Conservation (phyloP, 2,888 invertebrate genomes). For the Kryphioiulus occultus region DNA sequence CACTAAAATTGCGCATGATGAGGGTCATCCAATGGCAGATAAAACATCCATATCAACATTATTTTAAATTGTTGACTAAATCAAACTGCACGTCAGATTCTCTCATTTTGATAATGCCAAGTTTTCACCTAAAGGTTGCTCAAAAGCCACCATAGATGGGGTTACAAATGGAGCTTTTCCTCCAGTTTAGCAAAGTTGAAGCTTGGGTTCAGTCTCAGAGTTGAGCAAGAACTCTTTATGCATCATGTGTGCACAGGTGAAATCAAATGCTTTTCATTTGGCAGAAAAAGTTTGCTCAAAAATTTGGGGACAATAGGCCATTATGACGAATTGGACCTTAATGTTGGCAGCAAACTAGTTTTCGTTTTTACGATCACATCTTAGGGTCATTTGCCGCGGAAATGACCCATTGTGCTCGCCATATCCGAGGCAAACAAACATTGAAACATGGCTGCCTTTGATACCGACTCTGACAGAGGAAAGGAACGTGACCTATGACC, state of each 20-base stretch:
- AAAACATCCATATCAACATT: too few relatives aligned
- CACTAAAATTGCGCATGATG: too few relatives aligned
- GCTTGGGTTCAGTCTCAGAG: neutral
- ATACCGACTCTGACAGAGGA: neutral
- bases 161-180: too few relatives aligned
- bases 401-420: constrained; percentile 30
- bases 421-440: neutral
- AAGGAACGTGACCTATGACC: neutral
- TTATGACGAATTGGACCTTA: constrained; percentile 30
- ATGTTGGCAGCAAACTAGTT: neutral
- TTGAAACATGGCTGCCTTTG: neutral
- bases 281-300: neutral
- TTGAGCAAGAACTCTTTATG: neutral
- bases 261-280: neutral
- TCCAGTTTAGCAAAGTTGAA: neutral
- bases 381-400: constrained; percentile 21
- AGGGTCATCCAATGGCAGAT: too few relatives aligned
- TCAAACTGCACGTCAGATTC: too few relatives aligned
- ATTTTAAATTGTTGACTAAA: too few relatives aligned
- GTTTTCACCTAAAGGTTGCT: too few relatives aligned
- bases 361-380: neutral
- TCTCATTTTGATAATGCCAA: too few relatives aligned
- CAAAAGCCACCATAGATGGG: too few relatives aligned
- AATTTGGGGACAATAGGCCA: neutral
- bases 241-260: neutral